Percentiles rank a stretch among this genome's conserved stretches.
phyloP scores from a whole-genome alignment of 2,888 invertebrate genomes.

The Perizoma affinitatum region DNA sequence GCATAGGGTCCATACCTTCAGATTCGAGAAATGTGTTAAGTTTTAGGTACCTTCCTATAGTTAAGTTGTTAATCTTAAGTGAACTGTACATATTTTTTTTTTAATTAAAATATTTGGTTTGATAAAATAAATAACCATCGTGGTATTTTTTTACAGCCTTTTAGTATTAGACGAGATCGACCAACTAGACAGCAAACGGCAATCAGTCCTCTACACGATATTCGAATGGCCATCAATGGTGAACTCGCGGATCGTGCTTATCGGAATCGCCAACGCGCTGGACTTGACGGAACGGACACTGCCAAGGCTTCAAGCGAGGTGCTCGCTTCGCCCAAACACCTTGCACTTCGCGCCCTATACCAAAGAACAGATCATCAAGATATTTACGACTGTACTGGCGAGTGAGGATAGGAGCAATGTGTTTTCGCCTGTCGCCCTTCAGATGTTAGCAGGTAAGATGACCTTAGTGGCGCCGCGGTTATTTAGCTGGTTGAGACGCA shows the following conservation, averaged over 20 bases:
- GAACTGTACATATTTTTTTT: conserved; percentile 30
- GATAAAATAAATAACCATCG: no score
- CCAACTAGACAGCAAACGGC: conserved; percentile 92
- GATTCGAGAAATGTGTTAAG: no score
- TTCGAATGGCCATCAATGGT: conserved; percentile 95
- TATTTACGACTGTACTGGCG: conserved; percentile 91
- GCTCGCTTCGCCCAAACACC: conserved; percentile 88
- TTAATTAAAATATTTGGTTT: no score
- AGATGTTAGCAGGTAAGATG: conserved; percentile 90
- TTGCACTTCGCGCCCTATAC: conserved; percentile 97
- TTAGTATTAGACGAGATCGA: conserved; percentile 98
- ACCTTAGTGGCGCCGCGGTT: not conserved
- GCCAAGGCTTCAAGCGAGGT: conserved; percentile 92
- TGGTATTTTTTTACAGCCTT: conserved; percentile 84
- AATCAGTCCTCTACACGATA: conserved; percentile 94
- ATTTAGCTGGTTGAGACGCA: no score
- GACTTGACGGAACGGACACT: conserved; percentile 96
- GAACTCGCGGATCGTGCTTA: conserved; percentile 88
- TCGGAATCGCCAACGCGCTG: conserved; percentile 97
- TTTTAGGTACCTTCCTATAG: no score
- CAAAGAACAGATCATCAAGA: conserved; percentile 93
- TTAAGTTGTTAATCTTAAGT: no score
- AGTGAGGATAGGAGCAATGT: conserved; percentile 87
- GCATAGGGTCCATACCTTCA: no score
- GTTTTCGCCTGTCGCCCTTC: conserved; percentile 93